Base-by-base conservation (phyloP, 2,113 vertebrate species). In the Theristicus caerulescens region DNA sequence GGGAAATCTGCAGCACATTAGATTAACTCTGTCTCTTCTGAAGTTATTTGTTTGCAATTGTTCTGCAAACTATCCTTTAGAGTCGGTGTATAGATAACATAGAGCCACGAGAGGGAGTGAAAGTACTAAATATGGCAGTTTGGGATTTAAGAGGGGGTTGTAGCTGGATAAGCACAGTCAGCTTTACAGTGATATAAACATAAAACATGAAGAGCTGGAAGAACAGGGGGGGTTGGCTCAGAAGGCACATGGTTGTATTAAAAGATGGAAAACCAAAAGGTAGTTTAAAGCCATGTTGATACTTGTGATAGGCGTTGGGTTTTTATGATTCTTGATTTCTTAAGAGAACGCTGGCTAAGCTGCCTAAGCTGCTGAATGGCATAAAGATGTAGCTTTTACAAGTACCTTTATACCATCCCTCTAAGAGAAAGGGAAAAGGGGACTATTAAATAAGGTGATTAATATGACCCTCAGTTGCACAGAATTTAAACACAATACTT, bases 21-120 rank as follows among this genome's bases (percentile, higher is more conserved):
- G n/a, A 32, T 20, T 9, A 34, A 47, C 0, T 1, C 52, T 9
- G 27, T 9, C 19, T 51, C 11, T 25, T 49, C 13, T 11, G 32
- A 54, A 57, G 55, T 19, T 1, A 57, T 5, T 62, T 3, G 4
- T 10, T 66, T 27, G n/a, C 62, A 26, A 13, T 16, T 32, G 32
- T 27, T n/a, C 36, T 6, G 31, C 26, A 26, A 61, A 17, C 9
- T n/a, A 1, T 54, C 15, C 46, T 18, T 18, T 1, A 11, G 27
- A 20, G 38, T 2, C 3, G 0, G 25, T 19, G 82, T 31, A 44
- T 1, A 5, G 47, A 13, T 51, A 32, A 8, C 1, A 9, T 0
- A 16, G 27, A 34, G 52, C 94, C 97, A 79, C 85, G 32, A 97
- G 97, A 95, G 96, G 96, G 97, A 88, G 97, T 3, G 11, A 92